These are phyloP conservation scores for Druon quercuslanigerum DNA, from an alignment of 1,140 invertebrate genomes.

Conservation along the genomic window DNA sequence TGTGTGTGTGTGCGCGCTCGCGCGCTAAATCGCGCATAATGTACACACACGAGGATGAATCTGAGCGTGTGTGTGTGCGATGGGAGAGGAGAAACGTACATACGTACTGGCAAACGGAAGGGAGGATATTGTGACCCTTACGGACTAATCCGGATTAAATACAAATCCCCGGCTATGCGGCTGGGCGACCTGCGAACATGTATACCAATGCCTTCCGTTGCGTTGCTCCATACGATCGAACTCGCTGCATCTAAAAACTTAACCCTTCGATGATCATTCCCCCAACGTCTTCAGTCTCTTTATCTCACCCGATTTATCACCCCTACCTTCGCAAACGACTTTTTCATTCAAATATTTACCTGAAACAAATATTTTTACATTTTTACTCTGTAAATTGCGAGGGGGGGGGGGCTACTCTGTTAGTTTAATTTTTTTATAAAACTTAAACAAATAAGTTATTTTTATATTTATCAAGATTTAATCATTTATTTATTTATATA, in stretches of 20 bases:
- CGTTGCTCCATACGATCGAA: conserved; percentile 55
- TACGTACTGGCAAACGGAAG: conserved; percentile 45
- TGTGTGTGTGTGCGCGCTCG: conserved; percentile 43
- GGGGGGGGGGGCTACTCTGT: no score
- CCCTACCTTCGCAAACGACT: neutral
- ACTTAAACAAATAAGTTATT: no score
- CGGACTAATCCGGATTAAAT: conserved; percentile 74
- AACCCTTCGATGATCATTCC: conserved; percentile 16
- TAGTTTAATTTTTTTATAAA: no score
- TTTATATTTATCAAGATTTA: no score
- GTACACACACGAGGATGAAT: conserved; percentile 53
- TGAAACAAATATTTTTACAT: no score
- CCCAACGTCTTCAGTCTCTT: neutral
- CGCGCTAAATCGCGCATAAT: conserved; percentile 58
- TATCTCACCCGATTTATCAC: neutral
- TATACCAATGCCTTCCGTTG: conserved; percentile 58
- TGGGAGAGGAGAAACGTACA: conserved; percentile 43
- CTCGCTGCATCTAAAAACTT: conserved; percentile 54
- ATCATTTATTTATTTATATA: no score
- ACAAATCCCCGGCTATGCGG: conserved; percentile 66
- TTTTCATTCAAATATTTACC: neutral
- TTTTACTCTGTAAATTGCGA: no score
- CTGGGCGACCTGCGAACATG: conserved; percentile 65
- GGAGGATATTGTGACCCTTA: conserved; percentile 72
- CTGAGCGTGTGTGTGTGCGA: conserved; percentile 23